Evolutionary conservation across 2,888 invertebrate species (phyloP), one percentile per base, ranked within the genome.

Genomic region (Callosobruchus maculatus): DNA sequence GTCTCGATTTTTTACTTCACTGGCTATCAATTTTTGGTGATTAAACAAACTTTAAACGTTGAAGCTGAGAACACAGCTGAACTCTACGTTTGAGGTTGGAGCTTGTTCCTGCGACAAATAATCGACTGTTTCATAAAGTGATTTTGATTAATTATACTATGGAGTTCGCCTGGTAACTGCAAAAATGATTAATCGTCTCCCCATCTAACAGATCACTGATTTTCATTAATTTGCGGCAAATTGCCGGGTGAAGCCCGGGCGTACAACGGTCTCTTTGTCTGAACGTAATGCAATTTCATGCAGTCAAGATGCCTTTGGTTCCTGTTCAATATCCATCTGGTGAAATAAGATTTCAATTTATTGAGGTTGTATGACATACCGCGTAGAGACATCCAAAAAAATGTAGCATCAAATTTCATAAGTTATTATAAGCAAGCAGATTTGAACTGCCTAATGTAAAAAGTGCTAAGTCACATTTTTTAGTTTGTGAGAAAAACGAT

Each of bases 121-220:
- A 78, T 77, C 78, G 76, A 78, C 77, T 75, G 74, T 76, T 78
- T 77, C 74, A 74, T 75, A 75, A 77, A 77, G 74, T 72, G 77
- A 77, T 78, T 74, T 74, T 78, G 78, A 78, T 78, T 77, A 78
- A 79, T 78, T 76, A 70, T 74, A 69, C 49, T 70, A 70, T 73
- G 49, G 73, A 76, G 76, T 76, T 78, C 74, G 76, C 73, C 71
- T 22, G 70, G 70, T 73, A 78, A 78, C 75, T 80, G 74, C 77
- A 78, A 78, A 79, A 79, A 80, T 85, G 84, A 86, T 85, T 85
- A 85, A 85, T 85, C 83, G 83, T 82, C 77, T 78, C 76, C 83
- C 83, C 83, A 85, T 85, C 83, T 83, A 83, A 82, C 84, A 84
- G 84, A 84, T 83, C 84, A 82, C 79, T 84, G 84, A 84, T 84